These are phyloP conservation scores for Gonatopus flavifemur DNA, from an alignment of 1,140 invertebrate species.

Conservation along the genomic window DNA sequence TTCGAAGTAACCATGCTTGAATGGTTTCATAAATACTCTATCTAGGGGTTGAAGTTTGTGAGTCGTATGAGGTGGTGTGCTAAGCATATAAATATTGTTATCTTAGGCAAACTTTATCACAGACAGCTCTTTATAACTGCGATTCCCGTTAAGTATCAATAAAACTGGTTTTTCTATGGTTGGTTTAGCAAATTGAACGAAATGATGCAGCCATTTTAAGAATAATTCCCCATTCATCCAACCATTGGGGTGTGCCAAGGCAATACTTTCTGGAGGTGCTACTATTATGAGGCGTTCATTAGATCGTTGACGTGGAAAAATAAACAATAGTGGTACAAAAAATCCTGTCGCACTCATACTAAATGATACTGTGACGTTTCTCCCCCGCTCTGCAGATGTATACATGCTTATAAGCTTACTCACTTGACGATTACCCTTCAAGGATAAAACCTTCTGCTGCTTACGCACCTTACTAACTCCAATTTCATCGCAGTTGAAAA, in stretches of 20 bases:
- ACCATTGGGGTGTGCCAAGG: slow-evolving; percentile 9
- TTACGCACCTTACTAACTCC: slow-evolving; percentile 1
- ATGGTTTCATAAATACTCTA: slow-evolving; percentile 18
- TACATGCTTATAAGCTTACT: slow-evolving; percentile 30
- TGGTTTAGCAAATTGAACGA: slow-evolving; percentile 15
- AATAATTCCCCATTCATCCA: slow-evolving; percentile 17
- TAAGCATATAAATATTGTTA: slow-evolving; percentile 19
- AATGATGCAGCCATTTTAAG: slow-evolving; percentile 13
- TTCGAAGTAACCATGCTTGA: not conserved
- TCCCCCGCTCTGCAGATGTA: slow-evolving; percentile 36
- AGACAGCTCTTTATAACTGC: slow-evolving; percentile 34
- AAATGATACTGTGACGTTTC: slow-evolving; percentile 42
- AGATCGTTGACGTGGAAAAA: slow-evolving; percentile 41
- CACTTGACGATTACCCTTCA: slow-evolving; percentile 12
- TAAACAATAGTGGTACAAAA: slow-evolving; percentile 43
- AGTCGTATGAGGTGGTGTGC: slow-evolving; percentile 26
- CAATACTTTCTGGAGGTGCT: slow-evolving; percentile 24
- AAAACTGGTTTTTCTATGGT: slow-evolving; percentile 27
- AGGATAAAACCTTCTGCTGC: not conserved
- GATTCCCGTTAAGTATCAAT: slow-evolving; percentile 36
- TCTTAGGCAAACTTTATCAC: slow-evolving; percentile 27
- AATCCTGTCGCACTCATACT: slow-evolving; percentile 44
- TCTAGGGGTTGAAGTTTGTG: slow-evolving; percentile 48
- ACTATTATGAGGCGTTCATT: slow-evolving; percentile 35
- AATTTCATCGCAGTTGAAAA: slow-evolving; percentile 13